These are phyloP conservation scores for Todus mexicanus DNA, from an alignment of 2,797 vertebrate species.

Conservation along the genomic window DNA sequence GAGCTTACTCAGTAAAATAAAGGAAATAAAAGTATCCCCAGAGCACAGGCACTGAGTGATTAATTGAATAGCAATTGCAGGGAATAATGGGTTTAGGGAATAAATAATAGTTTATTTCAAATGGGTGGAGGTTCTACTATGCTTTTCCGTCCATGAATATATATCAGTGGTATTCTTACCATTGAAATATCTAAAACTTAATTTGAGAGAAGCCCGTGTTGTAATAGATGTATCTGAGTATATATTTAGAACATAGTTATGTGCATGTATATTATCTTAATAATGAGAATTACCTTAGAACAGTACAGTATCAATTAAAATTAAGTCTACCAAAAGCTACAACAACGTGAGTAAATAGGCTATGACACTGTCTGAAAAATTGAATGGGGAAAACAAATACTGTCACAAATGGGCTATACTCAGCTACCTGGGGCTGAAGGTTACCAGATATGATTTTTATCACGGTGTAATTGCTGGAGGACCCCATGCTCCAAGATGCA, in stretches of 20 bases:
- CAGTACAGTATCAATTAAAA: neutral
- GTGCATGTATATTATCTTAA: neutral
- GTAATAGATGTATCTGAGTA: neutral
- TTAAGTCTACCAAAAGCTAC: neutral
- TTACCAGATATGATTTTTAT: conserved; percentile 42
- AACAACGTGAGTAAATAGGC: neutral
- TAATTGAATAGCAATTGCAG: neutral
- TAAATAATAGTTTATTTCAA: neutral
- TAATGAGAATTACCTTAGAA: neutral
- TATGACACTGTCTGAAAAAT: conserved; percentile 55
- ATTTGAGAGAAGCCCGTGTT: neutral
- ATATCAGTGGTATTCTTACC: neutral
- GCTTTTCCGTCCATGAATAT: neutral
- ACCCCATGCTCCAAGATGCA: neutral
- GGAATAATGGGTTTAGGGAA: neutral
- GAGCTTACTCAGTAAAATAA: neutral
- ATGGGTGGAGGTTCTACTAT: neutral
- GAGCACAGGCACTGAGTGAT: neutral
- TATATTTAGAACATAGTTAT: neutral
- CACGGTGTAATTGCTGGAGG: neutral
- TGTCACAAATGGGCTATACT: neutral
- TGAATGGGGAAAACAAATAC: neutral
- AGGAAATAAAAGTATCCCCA: neutral
- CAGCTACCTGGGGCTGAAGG: conserved; percentile 23
- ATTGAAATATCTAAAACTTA: neutral